Evolutionary conservation across 2,797 vertebrate genomes (phyloP).

Genomic region (Prunella strophiata): DNA sequence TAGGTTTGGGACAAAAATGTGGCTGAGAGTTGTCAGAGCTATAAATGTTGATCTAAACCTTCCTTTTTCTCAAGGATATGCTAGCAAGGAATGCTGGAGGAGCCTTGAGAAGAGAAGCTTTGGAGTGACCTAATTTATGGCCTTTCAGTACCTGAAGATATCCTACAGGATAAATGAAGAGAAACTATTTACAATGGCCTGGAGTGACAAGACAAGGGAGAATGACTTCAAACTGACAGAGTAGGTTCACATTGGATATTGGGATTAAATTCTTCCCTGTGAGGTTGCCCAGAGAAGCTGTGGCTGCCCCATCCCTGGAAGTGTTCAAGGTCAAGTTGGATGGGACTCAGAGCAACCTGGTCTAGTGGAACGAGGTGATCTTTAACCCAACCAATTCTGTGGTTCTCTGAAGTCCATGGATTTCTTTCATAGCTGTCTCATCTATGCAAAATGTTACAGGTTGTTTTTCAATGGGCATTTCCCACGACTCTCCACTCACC

Average conservation of each 20-base stretch:
- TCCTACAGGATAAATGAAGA: background rate
- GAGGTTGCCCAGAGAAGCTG: background rate
- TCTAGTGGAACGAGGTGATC: rapidly evolving
- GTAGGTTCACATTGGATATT: background rate
- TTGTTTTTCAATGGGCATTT: background rate
- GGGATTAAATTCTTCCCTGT: background rate
- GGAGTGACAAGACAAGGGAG: background rate
- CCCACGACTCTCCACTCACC: background rate
- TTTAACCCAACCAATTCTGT: background rate
- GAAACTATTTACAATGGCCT: background rate
- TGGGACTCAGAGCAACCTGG: background rate
- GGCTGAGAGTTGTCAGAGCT: background rate
- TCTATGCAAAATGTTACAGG: background rate
- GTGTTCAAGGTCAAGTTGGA: background rate
- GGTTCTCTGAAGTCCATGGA: background rate
- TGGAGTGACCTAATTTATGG: background rate
- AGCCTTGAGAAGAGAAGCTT: background rate
- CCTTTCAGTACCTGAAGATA: background rate
- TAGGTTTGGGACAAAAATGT: rapidly evolving
- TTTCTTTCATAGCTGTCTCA: background rate
- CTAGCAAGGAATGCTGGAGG: background rate
- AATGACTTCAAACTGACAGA: background rate
- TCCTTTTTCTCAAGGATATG: background rate
- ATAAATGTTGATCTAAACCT: background rate
- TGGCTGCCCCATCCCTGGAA: background rate